Conservation (phyloP, 2,888 invertebrate genomes). For the Cantharis rustica region DNA sequence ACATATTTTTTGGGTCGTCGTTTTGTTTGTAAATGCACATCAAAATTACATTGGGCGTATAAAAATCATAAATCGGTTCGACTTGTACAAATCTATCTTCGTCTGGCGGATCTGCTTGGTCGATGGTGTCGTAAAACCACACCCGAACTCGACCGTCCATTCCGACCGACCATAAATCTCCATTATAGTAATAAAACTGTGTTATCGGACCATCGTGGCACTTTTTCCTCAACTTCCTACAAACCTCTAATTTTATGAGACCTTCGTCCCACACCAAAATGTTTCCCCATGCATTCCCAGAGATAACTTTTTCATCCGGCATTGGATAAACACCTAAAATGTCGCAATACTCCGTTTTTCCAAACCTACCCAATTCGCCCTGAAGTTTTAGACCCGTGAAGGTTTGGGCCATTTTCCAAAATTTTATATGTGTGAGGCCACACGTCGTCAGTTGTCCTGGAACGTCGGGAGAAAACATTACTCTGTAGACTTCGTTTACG, state of each 20-base stretch:
- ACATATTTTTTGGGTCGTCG: conserved; percentile 49
- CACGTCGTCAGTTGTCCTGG: conserved; percentile 80
- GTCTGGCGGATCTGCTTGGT: conserved; percentile 82
- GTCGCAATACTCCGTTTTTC: conserved; percentile 90
- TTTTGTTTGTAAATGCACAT: conserved; percentile 61
- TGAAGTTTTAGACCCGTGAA: conserved; percentile 91
- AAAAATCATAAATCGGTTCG: conserved; percentile 85
- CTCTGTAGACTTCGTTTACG: conserved; percentile 77
- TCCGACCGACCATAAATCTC: conserved; percentile 57
- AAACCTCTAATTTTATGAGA: conserved; percentile 83
- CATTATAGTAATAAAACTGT: conserved; percentile 59
- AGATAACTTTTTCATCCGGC: conserved; percentile 87
- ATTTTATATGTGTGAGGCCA: conserved; percentile 82
- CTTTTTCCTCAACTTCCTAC: conserved; percentile 68
- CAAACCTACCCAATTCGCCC: conserved; percentile 87
- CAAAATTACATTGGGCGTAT: conserved; percentile 57
- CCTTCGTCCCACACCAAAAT: conserved; percentile 90
- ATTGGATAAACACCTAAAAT: conserved; percentile 83
- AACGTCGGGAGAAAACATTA: conserved; percentile 81
- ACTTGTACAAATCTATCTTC: conserved; percentile 78
- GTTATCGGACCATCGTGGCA: conserved; percentile 79
- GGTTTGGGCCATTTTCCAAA: conserved; percentile 91
- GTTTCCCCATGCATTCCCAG: conserved; percentile 91
- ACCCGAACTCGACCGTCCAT: conserved; percentile 79
- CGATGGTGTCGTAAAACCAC: conserved; percentile 93